These are phyloP conservation scores for Gryllus longicercus DNA, from an alignment of 2,888 invertebrate species.

Conservation along the genomic window DNA sequence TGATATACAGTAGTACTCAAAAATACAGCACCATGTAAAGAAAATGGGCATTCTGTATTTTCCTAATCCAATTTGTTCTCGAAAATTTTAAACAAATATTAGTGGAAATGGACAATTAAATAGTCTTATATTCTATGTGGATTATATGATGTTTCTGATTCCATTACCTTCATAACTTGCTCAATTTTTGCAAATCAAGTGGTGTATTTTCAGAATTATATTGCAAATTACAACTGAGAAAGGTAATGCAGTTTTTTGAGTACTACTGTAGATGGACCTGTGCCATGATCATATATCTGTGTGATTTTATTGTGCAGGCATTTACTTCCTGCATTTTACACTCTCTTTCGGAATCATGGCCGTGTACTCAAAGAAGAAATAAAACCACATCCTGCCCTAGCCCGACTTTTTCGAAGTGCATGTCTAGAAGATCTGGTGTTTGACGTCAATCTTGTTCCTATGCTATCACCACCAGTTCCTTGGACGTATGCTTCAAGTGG, in stretches of 20 bases:
- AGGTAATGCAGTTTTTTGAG: too few species aligned
- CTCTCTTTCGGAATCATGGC: constrained; percentile 67
- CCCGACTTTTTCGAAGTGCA: constrained; percentile 65
- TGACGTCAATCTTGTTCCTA: constrained; percentile 64
- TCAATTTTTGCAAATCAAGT: too few species aligned
- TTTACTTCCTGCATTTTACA: constrained; percentile 73
- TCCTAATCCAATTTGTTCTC: too few species aligned
- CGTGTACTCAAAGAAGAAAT: constrained; percentile 55
- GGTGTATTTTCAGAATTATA: too few species aligned
- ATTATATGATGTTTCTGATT: too few species aligned
- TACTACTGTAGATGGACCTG: not conserved
- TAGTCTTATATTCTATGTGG: too few species aligned
- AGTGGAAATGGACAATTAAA: too few species aligned
- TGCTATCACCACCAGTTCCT: constrained; percentile 79
- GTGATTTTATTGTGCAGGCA: constrained; percentile 49
- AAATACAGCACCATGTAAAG: not conserved
- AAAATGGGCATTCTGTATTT: not conserved
- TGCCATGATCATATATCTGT: constrained; percentile 20
- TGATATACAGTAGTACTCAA: too few species aligned
- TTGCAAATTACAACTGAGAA: too few species aligned
- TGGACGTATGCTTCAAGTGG: constrained; percentile 70
- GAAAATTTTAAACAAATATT: too few species aligned
- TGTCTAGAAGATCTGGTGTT: constrained; percentile 67
- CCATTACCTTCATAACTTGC: too few species aligned
- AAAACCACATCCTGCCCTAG: constrained; percentile 79